Percentiles rank a stretch among this genome's conserved stretches.
Evolutionary conservation across 2,888 invertebrate genomes (phyloP).

Genomic region (Ypsolopha scabrella): DNA sequence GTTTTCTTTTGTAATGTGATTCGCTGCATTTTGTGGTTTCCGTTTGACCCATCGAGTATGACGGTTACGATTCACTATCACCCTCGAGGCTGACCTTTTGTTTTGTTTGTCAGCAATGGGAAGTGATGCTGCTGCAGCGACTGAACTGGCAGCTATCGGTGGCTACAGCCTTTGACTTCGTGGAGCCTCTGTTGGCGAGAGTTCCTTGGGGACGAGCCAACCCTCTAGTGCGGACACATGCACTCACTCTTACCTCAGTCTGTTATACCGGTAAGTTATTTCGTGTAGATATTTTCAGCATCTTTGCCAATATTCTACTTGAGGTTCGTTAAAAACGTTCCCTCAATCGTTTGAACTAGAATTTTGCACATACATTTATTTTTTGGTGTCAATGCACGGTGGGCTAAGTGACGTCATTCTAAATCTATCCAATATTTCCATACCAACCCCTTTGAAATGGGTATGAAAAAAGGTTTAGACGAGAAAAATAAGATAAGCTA

Average conservation of each 20-base stretch:
- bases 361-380: too few species aligned
- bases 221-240: conserved; percentile 76
- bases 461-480: too few species aligned
- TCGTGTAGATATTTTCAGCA: not conserved
- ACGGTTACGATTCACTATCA: conserved; percentile 43
- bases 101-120: conserved; percentile 77
- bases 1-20: conserved; percentile 31
- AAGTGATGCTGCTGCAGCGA: conserved; percentile 79
- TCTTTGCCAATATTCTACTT: too few species aligned
- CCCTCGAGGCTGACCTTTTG: not conserved
- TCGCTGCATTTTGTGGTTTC: conserved; percentile 66
- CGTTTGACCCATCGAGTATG: conserved; percentile 55
- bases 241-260: conserved; percentile 81
- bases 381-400: too few species aligned
- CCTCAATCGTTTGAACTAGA: too few species aligned
- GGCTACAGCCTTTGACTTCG: conserved; percentile 85
- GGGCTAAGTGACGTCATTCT: too few species aligned
- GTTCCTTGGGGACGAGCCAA: conserved; percentile 71
- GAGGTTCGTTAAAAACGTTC: not conserved
- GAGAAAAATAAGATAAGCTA: too few species aligned
- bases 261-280: conserved; percentile 80
- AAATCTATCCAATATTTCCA: too few species aligned
- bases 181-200: conserved; percentile 82
- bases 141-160: conserved; percentile 85
- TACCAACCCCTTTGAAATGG: too few species aligned